phyloP scores from a whole-genome alignment of 2,888 invertebrate genomes.

The Eurytoma adleriae region DNA sequence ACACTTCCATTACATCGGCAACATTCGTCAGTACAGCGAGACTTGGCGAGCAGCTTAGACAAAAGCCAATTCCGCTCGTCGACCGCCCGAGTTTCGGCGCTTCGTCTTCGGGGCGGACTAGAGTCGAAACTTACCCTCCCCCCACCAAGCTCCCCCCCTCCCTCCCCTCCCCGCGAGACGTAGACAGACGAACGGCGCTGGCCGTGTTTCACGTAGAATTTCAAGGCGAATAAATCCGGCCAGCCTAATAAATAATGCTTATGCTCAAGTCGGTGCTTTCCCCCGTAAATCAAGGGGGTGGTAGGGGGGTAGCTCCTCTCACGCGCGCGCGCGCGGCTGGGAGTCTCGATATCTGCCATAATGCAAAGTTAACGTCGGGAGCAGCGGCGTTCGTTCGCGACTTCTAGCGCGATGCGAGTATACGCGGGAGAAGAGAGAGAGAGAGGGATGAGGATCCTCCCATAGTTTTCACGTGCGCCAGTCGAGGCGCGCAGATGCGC shows the following conservation, averaged over 20 bases:
- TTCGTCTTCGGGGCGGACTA: no score
- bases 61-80: no score
- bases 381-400: constrained; percentile 7
- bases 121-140: no score
- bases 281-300: constrained; percentile 45
- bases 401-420: neutral
- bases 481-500: neutral
- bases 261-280: constrained; percentile 19
- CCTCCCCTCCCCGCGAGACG: neutral
- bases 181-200: constrained; percentile 10
- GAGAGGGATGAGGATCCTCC: neutral
- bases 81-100: no score
- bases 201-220: constrained; percentile 20
- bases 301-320: neutral
- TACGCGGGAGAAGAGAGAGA: no score
- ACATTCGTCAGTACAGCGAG: no score
- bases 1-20: no score
- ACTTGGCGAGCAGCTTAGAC: no score
- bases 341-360: constrained; percentile 43
- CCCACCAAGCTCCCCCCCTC: neutral
- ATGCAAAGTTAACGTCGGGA: constrained; percentile 48
- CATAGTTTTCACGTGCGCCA: constrained; percentile 13
- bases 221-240: constrained; percentile 46
- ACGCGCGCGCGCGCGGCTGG: neutral
- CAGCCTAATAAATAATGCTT: constrained; percentile 51